phyloP scores from a whole-genome alignment of 2,888 invertebrate genomes.

The Ormyrus nitidulus region DNA sequence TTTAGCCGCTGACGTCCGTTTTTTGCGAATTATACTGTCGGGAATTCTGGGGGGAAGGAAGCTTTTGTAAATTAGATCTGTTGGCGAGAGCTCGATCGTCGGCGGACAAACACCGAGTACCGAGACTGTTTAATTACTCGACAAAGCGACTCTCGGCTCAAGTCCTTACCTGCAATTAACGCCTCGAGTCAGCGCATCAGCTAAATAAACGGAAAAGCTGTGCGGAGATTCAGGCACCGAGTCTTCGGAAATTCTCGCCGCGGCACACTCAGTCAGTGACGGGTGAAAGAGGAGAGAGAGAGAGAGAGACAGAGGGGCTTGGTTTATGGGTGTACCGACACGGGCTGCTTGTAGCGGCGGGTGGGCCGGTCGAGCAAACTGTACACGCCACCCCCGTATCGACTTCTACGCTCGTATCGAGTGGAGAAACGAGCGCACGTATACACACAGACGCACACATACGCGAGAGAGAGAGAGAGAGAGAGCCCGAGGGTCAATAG shows the following conservation, averaged over 20 bases:
- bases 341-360: conserved; percentile 47
- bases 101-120: too few species aligned
- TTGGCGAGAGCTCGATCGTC: too few species aligned
- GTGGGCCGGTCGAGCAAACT: conserved; percentile 11
- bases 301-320: conserved; percentile 54
- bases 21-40: too few species aligned
- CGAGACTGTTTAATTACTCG: too few species aligned
- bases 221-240: not conserved
- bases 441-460: not conserved
- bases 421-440: conserved; percentile 4
- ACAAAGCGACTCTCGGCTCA: too few species aligned
- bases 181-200: too few species aligned
- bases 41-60: too few species aligned
- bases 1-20: too few species aligned
- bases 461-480: not conserved
- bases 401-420: conserved; percentile 49
- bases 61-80: too few species aligned
- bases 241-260: not conserved
- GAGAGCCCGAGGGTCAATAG: conserved; percentile 48
- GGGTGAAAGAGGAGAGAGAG: too few species aligned
- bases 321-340: conserved; percentile 66
- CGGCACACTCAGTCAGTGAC: too few species aligned
- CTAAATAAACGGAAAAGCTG: not conserved
- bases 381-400: conserved; percentile 25
- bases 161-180: too few species aligned